These are phyloP conservation scores for Polyodon spathula DNA, from an alignment of 2,113 vertebrate genomes.

Conservation along the genomic window DNA sequence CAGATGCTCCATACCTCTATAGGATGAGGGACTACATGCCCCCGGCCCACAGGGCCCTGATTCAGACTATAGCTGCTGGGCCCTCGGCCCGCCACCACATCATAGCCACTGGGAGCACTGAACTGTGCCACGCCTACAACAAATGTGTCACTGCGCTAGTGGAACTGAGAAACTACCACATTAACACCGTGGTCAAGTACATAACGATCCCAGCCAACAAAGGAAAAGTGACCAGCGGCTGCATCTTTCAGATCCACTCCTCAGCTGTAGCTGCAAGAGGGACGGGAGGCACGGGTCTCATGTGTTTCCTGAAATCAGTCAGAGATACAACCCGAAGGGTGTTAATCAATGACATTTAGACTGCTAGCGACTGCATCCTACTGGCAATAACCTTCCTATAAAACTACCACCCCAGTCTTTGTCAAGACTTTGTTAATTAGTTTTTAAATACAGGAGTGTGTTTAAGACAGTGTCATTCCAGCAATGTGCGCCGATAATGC, in stretches of 20 bases:
- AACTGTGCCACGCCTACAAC: conserved; percentile 51
- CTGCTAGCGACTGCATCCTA: no score
- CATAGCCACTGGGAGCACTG: conserved; percentile 7
- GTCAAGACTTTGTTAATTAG: no score
- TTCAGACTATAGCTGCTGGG: conserved; percentile 39
- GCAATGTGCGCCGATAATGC: no score
- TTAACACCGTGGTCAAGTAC: conserved; percentile 61
- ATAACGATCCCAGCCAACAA: conserved; percentile 33
- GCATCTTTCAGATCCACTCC: not conserved
- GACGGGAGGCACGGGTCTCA: conserved; percentile 42
- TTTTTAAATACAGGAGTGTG: no score
- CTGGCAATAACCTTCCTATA: no score
- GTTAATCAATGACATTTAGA: no score
- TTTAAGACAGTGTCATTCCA: no score
- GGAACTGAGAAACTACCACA: conserved; percentile 61
- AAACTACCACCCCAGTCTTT: no score
- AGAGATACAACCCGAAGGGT: conserved; percentile 32
- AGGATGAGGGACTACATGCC: conserved; percentile 76
- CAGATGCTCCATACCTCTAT: conserved; percentile 53
- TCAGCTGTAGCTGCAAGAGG: conserved; percentile 38
- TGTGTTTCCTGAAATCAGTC: conserved; percentile 55
- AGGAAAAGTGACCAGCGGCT: conserved; percentile 16
- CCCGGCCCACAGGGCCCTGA: conserved; percentile 52
- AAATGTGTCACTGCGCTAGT: conserved; percentile 50
- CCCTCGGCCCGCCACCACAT: conserved; percentile 43